phyloP scores from a whole-genome alignment of 2,797 vertebrate species.

The Kryptolebias ocellatus region DNA sequence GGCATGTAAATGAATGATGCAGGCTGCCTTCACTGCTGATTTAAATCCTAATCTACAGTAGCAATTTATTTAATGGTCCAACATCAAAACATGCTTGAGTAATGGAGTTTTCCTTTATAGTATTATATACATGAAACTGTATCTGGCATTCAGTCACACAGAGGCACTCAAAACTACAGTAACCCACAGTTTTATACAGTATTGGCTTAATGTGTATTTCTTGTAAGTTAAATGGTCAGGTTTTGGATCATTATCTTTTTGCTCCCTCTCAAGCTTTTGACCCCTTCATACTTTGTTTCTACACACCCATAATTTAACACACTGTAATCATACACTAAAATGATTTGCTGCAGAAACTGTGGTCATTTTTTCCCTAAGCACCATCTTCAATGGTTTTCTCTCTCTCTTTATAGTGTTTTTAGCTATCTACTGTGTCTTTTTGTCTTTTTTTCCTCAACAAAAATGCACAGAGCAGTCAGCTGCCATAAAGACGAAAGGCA shows the following conservation, averaged over 20 bases:
- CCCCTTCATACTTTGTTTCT: slow-evolving; percentile 1
- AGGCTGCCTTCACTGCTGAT: slow-evolving; percentile 2
- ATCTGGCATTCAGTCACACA: background rate
- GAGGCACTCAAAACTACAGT: background rate
- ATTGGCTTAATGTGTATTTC: background rate
- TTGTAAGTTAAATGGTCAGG: background rate
- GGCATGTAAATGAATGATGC: slow-evolving; percentile 3
- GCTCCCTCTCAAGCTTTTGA: background rate
- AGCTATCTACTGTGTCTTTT: slow-evolving; percentile 15
- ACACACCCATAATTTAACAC: background rate
- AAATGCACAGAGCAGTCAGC: slow-evolving; percentile 43
- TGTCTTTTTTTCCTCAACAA: slow-evolving; percentile 21
- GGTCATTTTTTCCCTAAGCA: slow-evolving; percentile 7
- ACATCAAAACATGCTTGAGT: background rate
- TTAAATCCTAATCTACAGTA: slow-evolving; percentile 1
- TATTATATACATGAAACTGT: background rate
- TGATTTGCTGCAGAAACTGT: slow-evolving; percentile 42
- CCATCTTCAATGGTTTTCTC: slow-evolving; percentile 5
- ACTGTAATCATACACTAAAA: slow-evolving; percentile 11
- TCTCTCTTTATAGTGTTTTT: slow-evolving; percentile 12
- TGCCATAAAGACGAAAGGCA: slow-evolving; percentile 57
- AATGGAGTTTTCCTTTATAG: background rate
- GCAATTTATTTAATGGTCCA: slow-evolving; percentile 11
- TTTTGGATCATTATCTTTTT: background rate
- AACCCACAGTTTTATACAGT: background rate